Conservation (phyloP, 1,140 invertebrate genomes). For the Drosophila punjabiensis region DNA sequence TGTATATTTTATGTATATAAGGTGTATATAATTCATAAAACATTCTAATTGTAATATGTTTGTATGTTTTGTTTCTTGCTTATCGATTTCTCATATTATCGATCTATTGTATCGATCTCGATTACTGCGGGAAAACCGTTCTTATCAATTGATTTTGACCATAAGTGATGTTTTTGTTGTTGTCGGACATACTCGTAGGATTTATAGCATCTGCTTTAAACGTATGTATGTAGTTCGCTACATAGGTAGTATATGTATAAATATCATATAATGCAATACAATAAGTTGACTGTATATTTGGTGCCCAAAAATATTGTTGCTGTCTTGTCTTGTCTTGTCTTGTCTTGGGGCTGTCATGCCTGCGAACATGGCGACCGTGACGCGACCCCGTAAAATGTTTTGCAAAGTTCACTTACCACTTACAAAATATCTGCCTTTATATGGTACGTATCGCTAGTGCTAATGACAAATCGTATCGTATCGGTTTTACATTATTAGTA, state of each 20-base stretch:
- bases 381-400: slow-evolving; percentile 34
- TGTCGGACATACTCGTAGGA: slow-evolving; percentile 15
- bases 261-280: slow-evolving; percentile 59
- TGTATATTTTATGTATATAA: slow-evolving; percentile 62
- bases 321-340: slow-evolving; percentile 37
- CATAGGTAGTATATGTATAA: slow-evolving; percentile 49
- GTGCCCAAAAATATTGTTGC: slow-evolving; percentile 82
- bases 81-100: not conserved
- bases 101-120: not conserved
- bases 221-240: slow-evolving; percentile 28
- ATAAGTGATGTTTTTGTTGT: slow-evolving; percentile 7
- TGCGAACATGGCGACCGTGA: not conserved
- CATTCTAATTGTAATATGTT: slow-evolving; percentile 75
- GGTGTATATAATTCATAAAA: slow-evolving; percentile 83
- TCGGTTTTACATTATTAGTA: slow-evolving; percentile 15
- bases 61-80: slow-evolving; percentile 32
- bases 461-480: slow-evolving; percentile 60
- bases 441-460: slow-evolving; percentile 23
- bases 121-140: slow-evolving; percentile 66
- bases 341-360: not conserved
- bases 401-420: slow-evolving; percentile 22
- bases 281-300: slow-evolving; percentile 72
- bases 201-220: slow-evolving; percentile 14
- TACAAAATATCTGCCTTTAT: slow-evolving; percentile 34
- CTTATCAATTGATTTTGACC: slow-evolving; percentile 41